Base-by-base conservation (phyloP, 2,888 invertebrate species). In the Drosophila planitibia region DNA sequence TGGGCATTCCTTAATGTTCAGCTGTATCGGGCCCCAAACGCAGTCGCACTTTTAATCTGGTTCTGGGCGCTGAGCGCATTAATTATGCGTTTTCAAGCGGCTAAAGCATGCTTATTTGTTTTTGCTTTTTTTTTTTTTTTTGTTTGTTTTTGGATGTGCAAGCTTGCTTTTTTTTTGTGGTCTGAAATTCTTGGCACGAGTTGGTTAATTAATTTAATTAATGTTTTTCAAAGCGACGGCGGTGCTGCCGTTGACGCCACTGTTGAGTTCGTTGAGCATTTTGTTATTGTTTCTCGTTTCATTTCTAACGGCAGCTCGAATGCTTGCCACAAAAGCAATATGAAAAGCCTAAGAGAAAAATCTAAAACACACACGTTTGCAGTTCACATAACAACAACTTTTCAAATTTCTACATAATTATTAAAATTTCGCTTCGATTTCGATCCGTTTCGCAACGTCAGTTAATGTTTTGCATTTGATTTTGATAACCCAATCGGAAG, bases 21-120 rank as follows among this genome's bases (percentile, higher is more conserved):
- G 35, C 44, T 28, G 28, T 52, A 58, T 41, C 62, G 62, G 30
- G 22, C 54, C 59, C 70, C 70, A 70, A 35, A 53, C 68, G 41
- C 65, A 60, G 63, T 25, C 79, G 86, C 79, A 85, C 83, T 81
- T 85, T 79, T 85, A 83, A 85, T 81, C 78, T 79, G 66, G 87
- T 87, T 87, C 87, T 90, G 87, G 84, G 89, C 87, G 71, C 82
- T 88, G 89, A 90, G 87, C 87, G 90, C 90, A 87, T 87, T 87
- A 87, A 87, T 87, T 87, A 87, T 87, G 90, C 87, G 87, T 87
- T 87, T 83, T 83, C 77, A 88, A 83, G 69, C 89, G 81, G 71
- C 72, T 79, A 65, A 70, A 59, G 54, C 58, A 63, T 64, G 63
- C 66, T 59, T 54, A 14, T 44, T n/a, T 32, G 7, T 32, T 37